phyloP scores from a whole-genome alignment of 2,888 invertebrate species.

The Phymatocera aterrima region DNA sequence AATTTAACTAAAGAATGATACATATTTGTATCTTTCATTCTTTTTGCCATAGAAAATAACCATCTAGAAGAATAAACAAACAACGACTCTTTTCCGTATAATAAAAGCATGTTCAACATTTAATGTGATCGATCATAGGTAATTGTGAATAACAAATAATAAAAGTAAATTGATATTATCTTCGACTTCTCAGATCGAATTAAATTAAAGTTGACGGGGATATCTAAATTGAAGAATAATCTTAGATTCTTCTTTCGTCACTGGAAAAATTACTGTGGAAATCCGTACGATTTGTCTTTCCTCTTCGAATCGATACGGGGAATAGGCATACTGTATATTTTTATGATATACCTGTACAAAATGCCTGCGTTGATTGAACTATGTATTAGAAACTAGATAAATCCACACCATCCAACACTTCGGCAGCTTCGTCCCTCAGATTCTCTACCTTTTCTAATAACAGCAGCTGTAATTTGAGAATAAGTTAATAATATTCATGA shows the following conservation, averaged over 20 bases:
- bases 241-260: background rate
- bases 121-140: too few relatives aligned
- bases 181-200: background rate
- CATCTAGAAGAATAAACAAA: slow-evolving; percentile 27
- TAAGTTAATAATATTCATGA: background rate
- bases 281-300: too few relatives aligned
- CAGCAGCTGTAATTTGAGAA: slow-evolving; percentile 80
- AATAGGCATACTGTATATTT: background rate
- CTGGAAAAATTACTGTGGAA: background rate
- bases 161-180: background rate
- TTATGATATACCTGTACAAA: too few relatives aligned
- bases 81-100: too few relatives aligned
- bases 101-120: too few relatives aligned
- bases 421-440: slow-evolving; percentile 89
- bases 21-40: background rate
- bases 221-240: background rate
- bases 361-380: background rate
- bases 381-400: slow-evolving; percentile 4
- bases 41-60: background rate
- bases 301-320: background rate
- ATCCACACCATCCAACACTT: slow-evolving; percentile 79
- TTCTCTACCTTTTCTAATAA: slow-evolving; percentile 91
- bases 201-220: too few relatives aligned
- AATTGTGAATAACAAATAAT: too few relatives aligned
- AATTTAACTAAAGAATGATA: slow-evolving; percentile 5